These are phyloP conservation scores for Steatornis caripensis DNA, from an alignment of 2,113 vertebrate genomes.

Conservation along the genomic window DNA sequence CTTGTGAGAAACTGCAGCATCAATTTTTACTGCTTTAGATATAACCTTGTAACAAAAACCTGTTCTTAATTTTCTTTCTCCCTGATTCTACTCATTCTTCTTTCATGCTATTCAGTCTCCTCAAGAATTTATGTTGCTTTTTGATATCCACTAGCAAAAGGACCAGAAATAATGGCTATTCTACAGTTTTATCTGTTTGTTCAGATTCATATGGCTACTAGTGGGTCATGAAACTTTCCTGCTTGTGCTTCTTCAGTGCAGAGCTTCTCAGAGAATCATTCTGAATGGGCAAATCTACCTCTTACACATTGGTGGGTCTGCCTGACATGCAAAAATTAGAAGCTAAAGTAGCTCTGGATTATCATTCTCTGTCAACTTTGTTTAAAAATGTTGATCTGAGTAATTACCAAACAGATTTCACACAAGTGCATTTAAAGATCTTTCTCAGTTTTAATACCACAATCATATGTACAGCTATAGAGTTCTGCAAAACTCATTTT, in stretches of 20 bases:
- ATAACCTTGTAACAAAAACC: not conserved
- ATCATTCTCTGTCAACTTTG: not conserved
- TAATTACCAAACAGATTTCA: not conserved
- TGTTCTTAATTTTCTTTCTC: not conserved
- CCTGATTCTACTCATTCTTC: not conserved
- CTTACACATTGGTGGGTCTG: not conserved
- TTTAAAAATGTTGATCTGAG: not conserved
- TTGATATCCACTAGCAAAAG: not conserved
- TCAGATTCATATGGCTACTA: not conserved
- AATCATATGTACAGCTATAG: not conserved
- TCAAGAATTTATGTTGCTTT: not conserved
- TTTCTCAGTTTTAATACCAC: not conserved
- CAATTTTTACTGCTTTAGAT: not conserved
- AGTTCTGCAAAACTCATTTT: slow-evolving; percentile 24
- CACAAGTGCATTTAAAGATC: not conserved
- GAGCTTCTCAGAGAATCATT: not conserved
- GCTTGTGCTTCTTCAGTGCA: not conserved
- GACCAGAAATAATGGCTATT: not conserved
- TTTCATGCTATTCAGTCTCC: not conserved
- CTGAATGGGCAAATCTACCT: not conserved
- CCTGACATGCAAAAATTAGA: not conserved
- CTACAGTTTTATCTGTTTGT: not conserved
- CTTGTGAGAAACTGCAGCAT: not conserved
- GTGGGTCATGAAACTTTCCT: not conserved
- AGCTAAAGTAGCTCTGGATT: not conserved